Percentiles rank a stretch among this genome's conserved stretches.
These are phyloP conservation scores for Clistopyga incitator DNA, from an alignment of 2,888 invertebrate genomes.

Conservation along the genomic window DNA sequence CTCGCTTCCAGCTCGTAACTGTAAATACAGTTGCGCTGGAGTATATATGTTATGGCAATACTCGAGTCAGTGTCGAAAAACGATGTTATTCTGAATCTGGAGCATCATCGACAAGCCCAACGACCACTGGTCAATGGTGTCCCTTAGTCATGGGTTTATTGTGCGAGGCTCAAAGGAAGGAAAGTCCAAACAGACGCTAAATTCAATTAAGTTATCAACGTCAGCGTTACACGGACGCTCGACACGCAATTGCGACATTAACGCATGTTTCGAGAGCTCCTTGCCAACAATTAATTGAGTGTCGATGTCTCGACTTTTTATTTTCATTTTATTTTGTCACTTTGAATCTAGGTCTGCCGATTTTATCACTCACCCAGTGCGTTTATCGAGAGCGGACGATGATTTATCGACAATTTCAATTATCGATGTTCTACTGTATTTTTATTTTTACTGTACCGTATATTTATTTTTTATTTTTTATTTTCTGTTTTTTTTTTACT, in stretches of 20 bases:
- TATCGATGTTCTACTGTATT: slow-evolving; percentile 19
- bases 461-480: slow-evolving; percentile 1
- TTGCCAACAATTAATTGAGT: slow-evolving; percentile 19
- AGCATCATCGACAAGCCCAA: slow-evolving; percentile 36
- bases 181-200: slow-evolving; percentile 62
- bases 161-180: slow-evolving; percentile 40
- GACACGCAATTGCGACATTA: slow-evolving; percentile 41
- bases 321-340: neutral
- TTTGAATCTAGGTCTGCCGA: neutral
- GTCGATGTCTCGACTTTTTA: neutral
- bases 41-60: slow-evolving; percentile 34
- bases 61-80: slow-evolving; percentile 14
- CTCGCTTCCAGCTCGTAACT: slow-evolving; percentile 40
- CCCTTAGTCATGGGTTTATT: slow-evolving; percentile 38
- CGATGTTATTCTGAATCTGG: slow-evolving; percentile 47
- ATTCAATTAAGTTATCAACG: slow-evolving; percentile 64
- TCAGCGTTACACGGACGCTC: slow-evolving; percentile 43
- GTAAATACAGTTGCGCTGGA: slow-evolving; percentile 31
- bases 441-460: slow-evolving; percentile 7
- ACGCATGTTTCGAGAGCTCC: slow-evolving; percentile 31
- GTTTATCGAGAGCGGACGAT: too few relatives aligned
- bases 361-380: too few relatives aligned
- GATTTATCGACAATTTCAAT: neutral
- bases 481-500: neutral
- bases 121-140: neutral